Base-by-base conservation (phyloP, 2,888 invertebrate genomes). In the Coremacera marginata region DNA sequence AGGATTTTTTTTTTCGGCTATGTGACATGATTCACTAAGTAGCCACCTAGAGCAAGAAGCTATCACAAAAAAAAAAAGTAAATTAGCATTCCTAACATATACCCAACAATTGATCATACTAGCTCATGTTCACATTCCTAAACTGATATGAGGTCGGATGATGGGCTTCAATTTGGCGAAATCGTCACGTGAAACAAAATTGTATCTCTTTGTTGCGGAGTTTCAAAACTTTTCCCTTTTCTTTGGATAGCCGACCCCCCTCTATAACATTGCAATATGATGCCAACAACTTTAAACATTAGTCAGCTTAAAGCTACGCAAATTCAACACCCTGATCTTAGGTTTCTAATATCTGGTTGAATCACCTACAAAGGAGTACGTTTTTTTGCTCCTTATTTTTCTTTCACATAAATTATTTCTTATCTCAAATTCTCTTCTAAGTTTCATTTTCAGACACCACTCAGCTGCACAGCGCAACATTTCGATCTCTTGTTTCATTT, bases 11-110 rank as follows among this genome's bases (percentile, higher is more conserved):
- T n/a, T 52, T 70, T 75, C 31, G 19, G 70, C 25, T 70, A 75
- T 79, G 79, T 79, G 79, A 79, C 79, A 75, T 72, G 79, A 68
- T 75, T 77, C 52, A 19, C 67, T 75, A 70, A 79, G 55, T 70
- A 75, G 77, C 71, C 75, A 67, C 25, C 65, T 68, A 44, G 65
- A 60, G 71, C 67, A 57, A 60, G 71, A 70, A 70, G 70, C 62
- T 19, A 70, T 60, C 70, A 71, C 51, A 57, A 31, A 27, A n/a
- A 70, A 67, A 34, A 70, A 57, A 31, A 27, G 9, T 55, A 67
- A 34, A 70, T 55, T 52, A 70, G 70, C 70, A 52, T 55, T 70
- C 70, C 55, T 49, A 25, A 27, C 70, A 70, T 31, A 25, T 16
- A 52, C 70, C 19, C 19, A n/a, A 27, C 70, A 67, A 67, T 60